Conservation (phyloP, 2,888 invertebrate species). For the Sinodicranocentrus sp. region DNA sequence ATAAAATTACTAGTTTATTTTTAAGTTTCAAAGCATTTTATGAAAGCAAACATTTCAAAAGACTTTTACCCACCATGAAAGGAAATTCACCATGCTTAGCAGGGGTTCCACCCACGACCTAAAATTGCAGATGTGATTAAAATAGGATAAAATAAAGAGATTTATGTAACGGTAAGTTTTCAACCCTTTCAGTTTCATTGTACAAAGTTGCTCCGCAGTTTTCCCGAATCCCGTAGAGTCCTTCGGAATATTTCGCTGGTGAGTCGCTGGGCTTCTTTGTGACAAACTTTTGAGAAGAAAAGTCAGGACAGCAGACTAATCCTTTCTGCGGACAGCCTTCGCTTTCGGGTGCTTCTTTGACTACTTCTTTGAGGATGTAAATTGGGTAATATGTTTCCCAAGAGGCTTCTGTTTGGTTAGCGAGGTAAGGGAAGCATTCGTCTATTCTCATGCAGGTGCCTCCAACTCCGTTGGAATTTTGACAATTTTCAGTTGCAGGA, state of each 20-base stretch:
- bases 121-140: neutral
- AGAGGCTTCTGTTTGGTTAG: neutral
- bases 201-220: slow-evolving; percentile 40
- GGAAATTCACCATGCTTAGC: slow-evolving; percentile 47
- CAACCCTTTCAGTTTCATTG: neutral
- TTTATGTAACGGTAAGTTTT: neutral
- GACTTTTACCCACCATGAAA: slow-evolving; percentile 26
- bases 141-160: neutral
- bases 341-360: slow-evolving; percentile 26
- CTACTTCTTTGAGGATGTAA: slow-evolving; percentile 37
- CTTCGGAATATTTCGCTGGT: neutral
- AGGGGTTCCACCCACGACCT: slow-evolving; percentile 56
- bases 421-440: slow-evolving; percentile 62
- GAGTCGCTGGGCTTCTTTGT: no score
- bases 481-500: slow-evolving; percentile 28
- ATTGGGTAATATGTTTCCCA: slow-evolving; percentile 22
- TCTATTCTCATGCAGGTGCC: slow-evolving; percentile 59
- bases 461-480: slow-evolving; percentile 17
- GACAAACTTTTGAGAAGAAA: slow-evolving; percentile 37
- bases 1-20: slow-evolving; percentile 8
- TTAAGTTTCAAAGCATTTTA: neutral
- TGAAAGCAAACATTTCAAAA: neutral
- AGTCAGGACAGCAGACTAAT: slow-evolving; percentile 58
- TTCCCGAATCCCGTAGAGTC: slow-evolving; percentile 10
- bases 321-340: slow-evolving; percentile 39